Evolutionary conservation across 2,113 vertebrate species (phyloP).

Genomic region (Actenoides hombroni): DNA sequence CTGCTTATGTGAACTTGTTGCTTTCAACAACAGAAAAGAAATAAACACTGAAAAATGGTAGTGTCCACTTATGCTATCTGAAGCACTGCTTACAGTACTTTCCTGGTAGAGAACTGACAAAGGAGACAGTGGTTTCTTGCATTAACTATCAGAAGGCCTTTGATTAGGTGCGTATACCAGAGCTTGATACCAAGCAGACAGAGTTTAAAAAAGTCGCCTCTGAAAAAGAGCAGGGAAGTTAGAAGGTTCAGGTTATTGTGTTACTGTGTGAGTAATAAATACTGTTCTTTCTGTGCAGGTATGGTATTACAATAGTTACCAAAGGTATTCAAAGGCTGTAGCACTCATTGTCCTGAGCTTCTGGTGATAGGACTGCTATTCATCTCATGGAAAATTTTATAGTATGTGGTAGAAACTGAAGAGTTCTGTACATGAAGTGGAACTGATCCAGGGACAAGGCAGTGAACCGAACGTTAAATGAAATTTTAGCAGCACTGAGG

Average conservation of each 20-base stretch:
- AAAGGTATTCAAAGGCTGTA: background rate
- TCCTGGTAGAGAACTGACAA: background rate
- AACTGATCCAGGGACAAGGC: background rate
- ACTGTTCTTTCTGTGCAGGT: background rate
- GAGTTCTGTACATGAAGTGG: background rate
- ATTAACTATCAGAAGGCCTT: background rate
- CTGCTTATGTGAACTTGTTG: background rate
- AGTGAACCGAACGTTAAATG: background rate
- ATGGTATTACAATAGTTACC: background rate
- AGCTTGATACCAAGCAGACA: background rate
- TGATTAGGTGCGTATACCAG: background rate
- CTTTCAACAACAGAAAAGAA: background rate
- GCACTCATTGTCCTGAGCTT: background rate
- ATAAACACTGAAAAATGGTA: background rate
- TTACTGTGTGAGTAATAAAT: background rate
- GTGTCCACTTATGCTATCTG: background rate
- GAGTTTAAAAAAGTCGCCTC: background rate
- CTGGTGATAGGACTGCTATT: background rate
- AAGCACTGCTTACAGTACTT: background rate
- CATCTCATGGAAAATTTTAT: conserved; percentile 18
- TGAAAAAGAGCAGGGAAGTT: background rate
- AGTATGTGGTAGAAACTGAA: background rate
- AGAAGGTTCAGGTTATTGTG: background rate
- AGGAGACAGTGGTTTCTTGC: background rate
- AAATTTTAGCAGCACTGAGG: background rate